A percentile compares a stretch with the other conserved stretches of the same genome.
Conservation (phyloP, 2,113 vertebrate genomes). For the Oncorhynchus clarkii region DNA sequence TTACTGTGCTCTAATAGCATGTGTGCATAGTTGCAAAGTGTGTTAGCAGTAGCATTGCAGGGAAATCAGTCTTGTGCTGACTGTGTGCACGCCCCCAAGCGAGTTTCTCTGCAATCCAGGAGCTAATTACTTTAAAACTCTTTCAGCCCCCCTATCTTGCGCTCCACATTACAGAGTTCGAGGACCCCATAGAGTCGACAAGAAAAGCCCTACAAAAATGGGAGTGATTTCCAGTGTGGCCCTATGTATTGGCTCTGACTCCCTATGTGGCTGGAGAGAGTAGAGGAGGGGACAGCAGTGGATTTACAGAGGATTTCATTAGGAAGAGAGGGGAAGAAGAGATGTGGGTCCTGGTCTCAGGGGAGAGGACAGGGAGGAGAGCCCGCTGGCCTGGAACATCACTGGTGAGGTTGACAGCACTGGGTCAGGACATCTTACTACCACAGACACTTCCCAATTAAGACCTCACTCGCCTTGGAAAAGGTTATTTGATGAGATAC, state of each 20-base stretch:
- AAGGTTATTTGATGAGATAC: constrained; percentile 73
- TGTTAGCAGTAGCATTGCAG: constrained; percentile 14
- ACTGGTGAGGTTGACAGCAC: constrained; percentile 59
- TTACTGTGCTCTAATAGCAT: background rate
- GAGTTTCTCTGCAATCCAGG: constrained; percentile 36
- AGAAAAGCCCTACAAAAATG: constrained; percentile 28
- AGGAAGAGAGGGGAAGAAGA: constrained; percentile 16
- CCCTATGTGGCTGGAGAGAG: constrained; percentile 26
- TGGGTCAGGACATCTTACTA: constrained; percentile 50
- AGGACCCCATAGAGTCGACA: constrained; percentile 21
- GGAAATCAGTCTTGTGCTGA: constrained; percentile 37
- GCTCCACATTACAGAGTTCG: constrained; percentile 31
- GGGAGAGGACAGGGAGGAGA: constrained; percentile 26
- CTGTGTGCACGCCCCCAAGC: constrained; percentile 25
- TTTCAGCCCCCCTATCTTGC: constrained; percentile 23
- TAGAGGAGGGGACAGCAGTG: constrained; percentile 34
- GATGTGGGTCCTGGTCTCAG: constrained; percentile 43
- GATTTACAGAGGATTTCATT: constrained; percentile 50
- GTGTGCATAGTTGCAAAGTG: constrained; percentile 7
- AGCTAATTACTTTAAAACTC: constrained; percentile 54
- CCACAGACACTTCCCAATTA: constrained; percentile 63
- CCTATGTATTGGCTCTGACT: constrained; percentile 17
- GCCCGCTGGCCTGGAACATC: constrained; percentile 37
- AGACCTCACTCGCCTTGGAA: constrained; percentile 58
- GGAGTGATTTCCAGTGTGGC: constrained; percentile 31